Conservation (phyloP, 2,113 vertebrate genomes). For the Miniopterus natalensis region DNA sequence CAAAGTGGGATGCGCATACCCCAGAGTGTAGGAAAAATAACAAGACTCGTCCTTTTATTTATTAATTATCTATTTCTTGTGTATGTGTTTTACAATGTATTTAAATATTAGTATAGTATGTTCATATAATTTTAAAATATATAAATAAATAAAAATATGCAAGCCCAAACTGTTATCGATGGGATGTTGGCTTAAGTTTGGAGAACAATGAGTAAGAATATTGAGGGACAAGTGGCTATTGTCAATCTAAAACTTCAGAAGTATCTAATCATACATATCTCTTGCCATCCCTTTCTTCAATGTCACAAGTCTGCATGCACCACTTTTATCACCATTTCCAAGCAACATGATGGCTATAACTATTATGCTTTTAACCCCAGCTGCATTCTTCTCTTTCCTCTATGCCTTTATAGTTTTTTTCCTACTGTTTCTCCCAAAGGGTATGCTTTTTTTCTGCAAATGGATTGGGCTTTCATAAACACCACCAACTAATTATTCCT, state of each 20-base stretch:
- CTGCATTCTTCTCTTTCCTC: conserved; percentile 1
- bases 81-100: not conserved
- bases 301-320: not conserved
- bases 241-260: not conserved
- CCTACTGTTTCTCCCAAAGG: conserved; percentile 7
- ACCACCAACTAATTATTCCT: conserved; percentile 22
- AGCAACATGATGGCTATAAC: not conserved
- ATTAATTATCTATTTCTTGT: conserved; percentile 1
- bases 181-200: not conserved
- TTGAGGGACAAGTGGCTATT: not conserved
- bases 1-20: not conserved
- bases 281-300: not conserved
- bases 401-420: conserved; percentile 31
- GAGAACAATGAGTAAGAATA: not conserved
- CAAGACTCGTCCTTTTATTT: not conserved
- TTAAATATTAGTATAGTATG: not conserved
- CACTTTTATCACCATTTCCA: not conserved
- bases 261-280: not conserved
- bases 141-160: not conserved
- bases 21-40: not conserved
- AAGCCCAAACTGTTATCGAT: not conserved
- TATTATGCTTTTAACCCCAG: not conserved
- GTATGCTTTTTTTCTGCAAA: conserved; percentile 40
- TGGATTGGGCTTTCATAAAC: conserved; percentile 14
- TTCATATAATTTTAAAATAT: not conserved